A percentile compares a stretch with the other conserved stretches of the same genome.
Evolutionary conservation across 2,888 invertebrate genomes (phyloP).

Genomic region (Eupithecia vulgata): DNA sequence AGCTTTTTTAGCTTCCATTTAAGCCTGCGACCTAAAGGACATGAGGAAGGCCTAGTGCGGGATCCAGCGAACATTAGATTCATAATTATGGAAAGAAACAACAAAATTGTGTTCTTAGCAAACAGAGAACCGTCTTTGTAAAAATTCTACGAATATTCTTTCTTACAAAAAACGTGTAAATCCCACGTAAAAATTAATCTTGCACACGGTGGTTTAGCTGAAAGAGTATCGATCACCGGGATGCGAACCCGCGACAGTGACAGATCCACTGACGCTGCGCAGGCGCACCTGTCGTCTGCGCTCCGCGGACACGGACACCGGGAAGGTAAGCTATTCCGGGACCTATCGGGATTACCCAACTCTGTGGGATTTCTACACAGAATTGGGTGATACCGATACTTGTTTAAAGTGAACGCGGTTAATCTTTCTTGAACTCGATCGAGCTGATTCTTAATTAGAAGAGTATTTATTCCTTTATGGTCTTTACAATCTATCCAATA

Average conservation of each 20-base stretch:
- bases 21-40: background rate
- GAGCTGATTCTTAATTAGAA: background rate
- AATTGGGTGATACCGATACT: background rate
- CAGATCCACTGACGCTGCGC: constrained; percentile 28
- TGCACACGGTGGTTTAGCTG: constrained; percentile 18
- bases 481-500: background rate
- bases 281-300: constrained; percentile 35
- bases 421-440: background rate
- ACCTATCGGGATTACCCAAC: background rate
- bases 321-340: constrained; percentile 34
- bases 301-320: constrained; percentile 14
- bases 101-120: background rate
- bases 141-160: background rate
- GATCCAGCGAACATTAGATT: background rate
- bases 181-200: constrained; percentile 3
- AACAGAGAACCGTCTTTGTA: background rate
- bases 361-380: background rate
- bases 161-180: background rate
- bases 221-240: constrained; percentile 23
- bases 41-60: background rate
- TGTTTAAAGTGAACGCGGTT: constrained; percentile 5
- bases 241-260: constrained; percentile 36
- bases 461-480: background rate
- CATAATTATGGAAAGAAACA: background rate
- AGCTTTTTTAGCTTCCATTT: background rate